Base-by-base conservation (phyloP, 2,797 vertebrate genomes). In the Potorous gilbertii region DNA sequence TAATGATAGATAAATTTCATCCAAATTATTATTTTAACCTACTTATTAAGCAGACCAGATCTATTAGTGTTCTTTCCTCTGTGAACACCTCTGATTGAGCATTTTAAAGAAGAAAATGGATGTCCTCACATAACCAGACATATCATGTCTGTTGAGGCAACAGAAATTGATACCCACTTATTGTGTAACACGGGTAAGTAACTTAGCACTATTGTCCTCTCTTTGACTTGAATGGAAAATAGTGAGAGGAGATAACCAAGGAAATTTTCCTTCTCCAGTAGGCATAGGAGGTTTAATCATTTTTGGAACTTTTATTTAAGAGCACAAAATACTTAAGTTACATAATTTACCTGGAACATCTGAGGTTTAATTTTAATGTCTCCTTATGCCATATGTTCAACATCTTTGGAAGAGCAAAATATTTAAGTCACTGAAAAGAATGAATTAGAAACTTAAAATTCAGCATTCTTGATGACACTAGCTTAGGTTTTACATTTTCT, bases 181-280 rank as follows among this genome's bases (percentile, higher is more conserved):
- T 29, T 95, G 40, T 95, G 59, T 94, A 97, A 93, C 94, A 91
- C 54, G 94, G 29, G 56, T 93, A 34, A 98, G 92, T 97, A 98
- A 98, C 93, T 96, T 96, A 97, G 96, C 90, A 97, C 91, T 96
- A 74, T 21, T 97, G 95, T 93, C 96, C 97, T 98, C 96, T 97
- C 94, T 97, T 97, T 98, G 98, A 98, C 96, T 97, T 98, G 91
- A 91, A 93, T 96, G 46, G 94, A 96, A 89, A 93, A 97, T 94
- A 96, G 28, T 87, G 74, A 91, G 21, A 96, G 92, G 56, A 97
- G 55, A 94, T 81, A 94, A 52, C 87, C 95, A 96, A 97, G 94
- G 96, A 97, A 96, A 97, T 96, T 97, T 97, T 96, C 91, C 55
- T 14, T n/a, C 81, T 93, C 4, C 10, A 96, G 95, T 54, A 40